A percentile compares a stretch with the other conserved stretches of the same genome.
phyloP scores from a whole-genome alignment of 2,797 vertebrate species.

The Danio choprae region DNA sequence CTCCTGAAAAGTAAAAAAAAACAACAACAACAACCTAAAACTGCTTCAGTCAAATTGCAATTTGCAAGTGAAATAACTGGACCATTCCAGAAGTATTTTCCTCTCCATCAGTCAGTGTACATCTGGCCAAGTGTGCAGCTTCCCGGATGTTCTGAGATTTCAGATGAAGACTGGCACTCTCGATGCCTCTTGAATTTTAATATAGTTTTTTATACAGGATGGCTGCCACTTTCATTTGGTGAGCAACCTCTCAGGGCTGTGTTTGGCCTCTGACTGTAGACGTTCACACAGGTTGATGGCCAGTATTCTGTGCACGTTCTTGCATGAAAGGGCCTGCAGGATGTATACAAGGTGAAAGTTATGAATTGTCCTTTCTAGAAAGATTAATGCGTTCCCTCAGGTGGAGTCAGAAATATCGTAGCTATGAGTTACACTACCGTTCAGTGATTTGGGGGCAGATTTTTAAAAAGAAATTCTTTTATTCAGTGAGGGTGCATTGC shows the following conservation, averaged over 20 bases:
- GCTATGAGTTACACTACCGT: not conserved
- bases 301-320: constrained; percentile 11
- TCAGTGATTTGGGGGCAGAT: not conserved
- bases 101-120: not conserved
- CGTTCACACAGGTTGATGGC: not conserved
- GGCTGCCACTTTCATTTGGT: constrained; percentile 23
- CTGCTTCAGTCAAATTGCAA: not conserved
- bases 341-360: not conserved
- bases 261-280: constrained; percentile 10
- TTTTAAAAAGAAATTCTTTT: not conserved
- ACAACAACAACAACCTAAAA: not conserved
- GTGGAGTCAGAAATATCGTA: not conserved
- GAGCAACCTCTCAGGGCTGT: not conserved
- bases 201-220: not conserved
- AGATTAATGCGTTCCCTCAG: not conserved
- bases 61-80: not conserved
- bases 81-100: constrained; percentile 7
- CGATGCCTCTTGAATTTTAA: constrained; percentile 30
- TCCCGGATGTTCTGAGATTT: constrained; percentile 10
- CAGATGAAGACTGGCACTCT: constrained; percentile 27
- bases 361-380: not conserved
- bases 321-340: not conserved
- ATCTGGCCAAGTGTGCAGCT: constrained; percentile 1
- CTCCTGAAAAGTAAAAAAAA: not conserved
- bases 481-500: too few relatives aligned